Conservation (phyloP, 2,113 vertebrate species). For the Takifugu bimaculatus region DNA sequence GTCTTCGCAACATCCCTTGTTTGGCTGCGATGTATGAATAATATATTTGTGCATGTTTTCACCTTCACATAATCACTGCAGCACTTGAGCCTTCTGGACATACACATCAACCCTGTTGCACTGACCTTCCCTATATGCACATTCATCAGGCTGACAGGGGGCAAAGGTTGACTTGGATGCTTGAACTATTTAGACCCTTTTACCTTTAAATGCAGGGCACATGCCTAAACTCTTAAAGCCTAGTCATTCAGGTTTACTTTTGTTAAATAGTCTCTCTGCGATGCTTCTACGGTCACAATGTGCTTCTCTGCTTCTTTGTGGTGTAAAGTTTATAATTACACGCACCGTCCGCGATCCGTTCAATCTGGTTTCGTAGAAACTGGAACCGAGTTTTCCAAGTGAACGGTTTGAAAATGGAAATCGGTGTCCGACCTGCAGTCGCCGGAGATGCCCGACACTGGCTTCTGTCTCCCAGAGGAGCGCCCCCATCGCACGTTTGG, state of each 20-base stretch:
- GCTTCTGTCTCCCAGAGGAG: too few species aligned
- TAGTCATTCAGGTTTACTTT: too few species aligned
- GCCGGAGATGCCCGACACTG: not conserved
- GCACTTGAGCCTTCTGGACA: conserved; percentile 16
- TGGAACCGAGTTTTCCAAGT: not conserved
- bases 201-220: not conserved
- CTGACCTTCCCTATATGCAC: conserved; percentile 1
- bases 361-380: too few species aligned
- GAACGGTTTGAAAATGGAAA: conserved; percentile 2
- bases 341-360: too few species aligned
- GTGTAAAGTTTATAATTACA: too few species aligned
- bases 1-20: too few species aligned
- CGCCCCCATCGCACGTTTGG: conserved; percentile 10
- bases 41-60: too few species aligned
- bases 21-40: too few species aligned
- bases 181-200: not conserved
- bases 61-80: not conserved
- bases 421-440: conserved; percentile 33
- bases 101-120: conserved; percentile 26
- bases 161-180: conserved; percentile 11
- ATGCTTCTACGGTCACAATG: too few species aligned
- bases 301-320: too few species aligned
- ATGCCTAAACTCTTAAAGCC: too few species aligned
- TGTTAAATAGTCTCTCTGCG: too few species aligned
- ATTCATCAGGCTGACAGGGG: conserved; percentile 40